Evolutionary conservation across 2,113 vertebrate genomes (phyloP).

Genomic region (Pongo abelii): DNA sequence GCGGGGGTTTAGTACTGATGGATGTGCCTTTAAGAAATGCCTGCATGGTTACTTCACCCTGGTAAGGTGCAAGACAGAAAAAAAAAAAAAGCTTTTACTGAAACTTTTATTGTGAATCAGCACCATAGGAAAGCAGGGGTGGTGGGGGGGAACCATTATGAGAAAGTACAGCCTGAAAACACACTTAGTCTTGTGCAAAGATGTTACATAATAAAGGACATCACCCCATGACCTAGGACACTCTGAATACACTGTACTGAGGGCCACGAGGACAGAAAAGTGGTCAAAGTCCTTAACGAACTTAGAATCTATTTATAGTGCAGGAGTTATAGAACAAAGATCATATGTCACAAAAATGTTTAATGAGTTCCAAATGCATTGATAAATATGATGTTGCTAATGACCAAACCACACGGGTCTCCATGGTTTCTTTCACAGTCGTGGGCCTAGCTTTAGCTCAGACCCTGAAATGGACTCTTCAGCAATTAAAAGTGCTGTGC

Average conservation of each 20-base stretch:
- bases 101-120: neutral
- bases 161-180: neutral
- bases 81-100: neutral
- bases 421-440: neutral
- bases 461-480: neutral
- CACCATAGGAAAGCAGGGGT: no score
- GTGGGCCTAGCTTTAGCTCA: neutral
- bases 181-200: neutral
- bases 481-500: neutral
- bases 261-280: neutral
- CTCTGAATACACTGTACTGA: neutral
- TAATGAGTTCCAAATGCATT: neutral
- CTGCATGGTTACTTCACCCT: conserved; percentile 87
- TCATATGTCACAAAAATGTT: neutral
- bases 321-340: neutral
- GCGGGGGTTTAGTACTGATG: conserved; percentile 82
- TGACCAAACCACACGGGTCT: neutral
- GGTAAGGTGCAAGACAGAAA: neutral
- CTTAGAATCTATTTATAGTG: neutral
- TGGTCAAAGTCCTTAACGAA: neutral
- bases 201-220: neutral
- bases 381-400: neutral
- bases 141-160: no score
- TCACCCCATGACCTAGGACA: neutral
- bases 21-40: conserved; percentile 93